Conservation (phyloP, 2,888 invertebrate species). For the Plagodis pulveraria region DNA sequence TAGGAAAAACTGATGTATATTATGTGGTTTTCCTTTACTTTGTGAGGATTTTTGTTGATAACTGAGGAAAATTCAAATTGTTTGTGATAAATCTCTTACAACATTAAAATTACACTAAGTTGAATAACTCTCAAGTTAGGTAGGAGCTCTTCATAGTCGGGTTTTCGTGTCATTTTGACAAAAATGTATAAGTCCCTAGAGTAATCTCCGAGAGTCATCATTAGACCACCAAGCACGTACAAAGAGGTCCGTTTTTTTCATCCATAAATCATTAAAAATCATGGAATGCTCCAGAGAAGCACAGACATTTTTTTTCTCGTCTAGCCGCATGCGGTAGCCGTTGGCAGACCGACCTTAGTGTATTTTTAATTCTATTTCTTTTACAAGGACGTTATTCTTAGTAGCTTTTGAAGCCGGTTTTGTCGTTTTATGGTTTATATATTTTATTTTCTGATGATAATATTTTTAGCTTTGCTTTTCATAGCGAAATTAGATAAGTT, state of each 20-base stretch:
- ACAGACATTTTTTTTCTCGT: slow-evolving; percentile 21
- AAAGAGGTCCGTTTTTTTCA: not conserved
- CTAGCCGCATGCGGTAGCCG: not conserved
- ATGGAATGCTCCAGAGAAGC: slow-evolving; percentile 25
- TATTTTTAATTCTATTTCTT: slow-evolving; percentile 10
- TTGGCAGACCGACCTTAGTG: slow-evolving; percentile 7
- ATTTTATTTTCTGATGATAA: not conserved
- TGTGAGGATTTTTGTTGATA: slow-evolving; percentile 2
- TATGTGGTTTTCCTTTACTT: not conserved
- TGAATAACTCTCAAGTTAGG: not conserved
- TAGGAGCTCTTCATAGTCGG: too few relatives aligned
- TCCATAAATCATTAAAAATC: slow-evolving; percentile 19
- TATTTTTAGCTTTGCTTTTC: too few relatives aligned
- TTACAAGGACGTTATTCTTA: slow-evolving; percentile 17
- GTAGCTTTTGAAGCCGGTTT: slow-evolving; percentile 1
- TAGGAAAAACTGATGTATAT: too few relatives aligned
- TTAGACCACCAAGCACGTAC: not conserved
- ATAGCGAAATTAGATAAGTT: too few relatives aligned
- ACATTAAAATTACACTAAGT: not conserved
- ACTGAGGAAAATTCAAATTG: not conserved
- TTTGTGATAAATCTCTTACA: not conserved
- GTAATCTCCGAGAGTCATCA: too few relatives aligned
- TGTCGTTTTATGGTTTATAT: not conserved
- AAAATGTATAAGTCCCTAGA: too few relatives aligned
- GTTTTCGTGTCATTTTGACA: too few relatives aligned